Conservation (phyloP, 2,113 vertebrate species). For the Sorex araneus region DNA sequence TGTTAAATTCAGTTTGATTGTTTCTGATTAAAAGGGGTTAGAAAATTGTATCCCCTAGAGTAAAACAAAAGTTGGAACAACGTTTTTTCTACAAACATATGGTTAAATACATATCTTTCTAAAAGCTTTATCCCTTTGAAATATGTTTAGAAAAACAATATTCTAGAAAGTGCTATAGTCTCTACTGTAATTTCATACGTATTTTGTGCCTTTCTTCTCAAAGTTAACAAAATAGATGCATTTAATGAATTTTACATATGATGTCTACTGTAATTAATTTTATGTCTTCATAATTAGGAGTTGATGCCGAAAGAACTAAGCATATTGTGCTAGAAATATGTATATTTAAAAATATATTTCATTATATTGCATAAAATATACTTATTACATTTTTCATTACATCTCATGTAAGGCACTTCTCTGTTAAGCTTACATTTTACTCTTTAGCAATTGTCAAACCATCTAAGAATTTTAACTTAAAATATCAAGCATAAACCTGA, state of each 20-base stretch:
- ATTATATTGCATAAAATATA: not conserved
- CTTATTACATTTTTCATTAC: not conserved
- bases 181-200: not conserved
- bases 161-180: not conserved
- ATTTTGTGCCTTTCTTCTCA: not conserved
- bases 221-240: not conserved
- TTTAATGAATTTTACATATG: not conserved
- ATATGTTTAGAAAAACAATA: conserved; percentile 23
- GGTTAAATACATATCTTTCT: not conserved
- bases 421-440: conserved; percentile 26
- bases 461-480: conserved; percentile 21
- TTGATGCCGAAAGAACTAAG: not conserved
- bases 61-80: conserved; percentile 10
- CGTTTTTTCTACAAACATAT: conserved; percentile 24
- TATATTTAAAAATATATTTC: not conserved
- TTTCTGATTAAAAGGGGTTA: not conserved
- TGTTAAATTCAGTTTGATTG: conserved; percentile 31
- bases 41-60: conserved; percentile 31
- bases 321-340: conserved; percentile 27
- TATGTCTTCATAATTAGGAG: not conserved
- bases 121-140: not conserved
- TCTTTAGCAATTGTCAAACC: not conserved
- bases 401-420: conserved; percentile 28
- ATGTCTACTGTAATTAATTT: not conserved
- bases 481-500: not conserved